Evolutionary conservation across 2,113 vertebrate genomes (phyloP), one percentile per base, ranked within the genome.

Genomic region (Muntiacus muntjak): DNA sequence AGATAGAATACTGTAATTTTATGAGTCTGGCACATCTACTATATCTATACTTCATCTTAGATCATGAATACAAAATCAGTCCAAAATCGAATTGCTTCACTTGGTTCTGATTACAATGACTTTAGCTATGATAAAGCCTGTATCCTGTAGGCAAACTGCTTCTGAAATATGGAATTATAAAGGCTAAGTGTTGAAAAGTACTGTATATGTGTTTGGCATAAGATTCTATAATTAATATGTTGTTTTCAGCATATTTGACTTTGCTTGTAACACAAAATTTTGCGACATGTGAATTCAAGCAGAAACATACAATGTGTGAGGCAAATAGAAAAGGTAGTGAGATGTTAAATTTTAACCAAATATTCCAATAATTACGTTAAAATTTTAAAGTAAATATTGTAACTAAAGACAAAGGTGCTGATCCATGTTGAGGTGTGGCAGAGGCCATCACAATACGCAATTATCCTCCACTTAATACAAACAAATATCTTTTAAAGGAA

Each of bases 41-140:
- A 84, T 33, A 43, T 47, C 45, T 82, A 47, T 19, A 3, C 67
- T 64, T 58, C 62, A 30, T 62, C 62, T 94, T 40, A 83, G 10
- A 92, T 87, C n/a, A 64, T 30, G 10, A 88, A 87, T 89, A 94
- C 52, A 98, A 79, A 96, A 79, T 67, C 82, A 93, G 3, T 67
- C 5, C 50, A 89, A 78, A 97, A 87, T 76, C 40, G 91, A 33
- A 87, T 28, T 26, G 71, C 30, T 94, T 97, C 26, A 94, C 9
- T 62, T 94, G 26, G 55, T 92, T 97, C 83, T 91, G 84, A 97
- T 67, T 64, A 25, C 30, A 89, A 50, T 76, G 13, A 74, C 40
- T 58, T 96, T 19, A 92, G 87, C 90, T 90, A 91, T 64, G 43
- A 89, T 62, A 81, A 82, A 78, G 19, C 28, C 12, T 83, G 6